Percentiles rank a stretch among this genome's conserved stretches.
Conservation (phyloP, 2,888 invertebrate species). For the Cacoxenus indagator region DNA sequence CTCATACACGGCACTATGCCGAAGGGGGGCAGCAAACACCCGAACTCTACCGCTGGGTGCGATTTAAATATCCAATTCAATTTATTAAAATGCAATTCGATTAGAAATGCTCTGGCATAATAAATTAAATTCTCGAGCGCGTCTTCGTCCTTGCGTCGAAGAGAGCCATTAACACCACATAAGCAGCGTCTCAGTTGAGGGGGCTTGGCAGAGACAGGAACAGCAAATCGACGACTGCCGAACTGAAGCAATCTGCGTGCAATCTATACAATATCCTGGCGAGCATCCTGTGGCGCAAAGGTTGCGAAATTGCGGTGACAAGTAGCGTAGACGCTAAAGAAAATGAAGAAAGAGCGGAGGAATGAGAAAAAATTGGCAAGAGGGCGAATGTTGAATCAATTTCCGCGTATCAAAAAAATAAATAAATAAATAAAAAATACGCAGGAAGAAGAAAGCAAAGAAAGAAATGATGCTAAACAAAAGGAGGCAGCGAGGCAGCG, state of each 20-base stretch:
- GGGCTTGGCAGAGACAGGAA: neutral
- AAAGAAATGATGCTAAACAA: neutral
- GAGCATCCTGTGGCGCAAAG: conserved; percentile 48
- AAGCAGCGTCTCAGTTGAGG: conserved; percentile 28
- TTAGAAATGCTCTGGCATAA: conserved; percentile 67
- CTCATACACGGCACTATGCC: conserved; percentile 17
- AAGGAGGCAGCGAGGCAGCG: conserved; percentile 31
- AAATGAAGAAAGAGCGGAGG: conserved; percentile 43
- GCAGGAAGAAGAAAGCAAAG: too few species aligned
- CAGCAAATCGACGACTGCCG: conserved; percentile 39
- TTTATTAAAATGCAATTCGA: conserved; percentile 69
- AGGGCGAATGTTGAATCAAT: conserved; percentile 42
- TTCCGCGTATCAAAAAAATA: conserved; percentile 29
- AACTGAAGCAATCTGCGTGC: conserved; percentile 20
- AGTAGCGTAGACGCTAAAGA: conserved; percentile 39
- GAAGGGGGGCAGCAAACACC: conserved; percentile 47
- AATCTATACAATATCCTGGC: conserved; percentile 41
- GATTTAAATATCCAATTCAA: conserved; percentile 64
- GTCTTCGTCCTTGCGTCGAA: conserved; percentile 25
- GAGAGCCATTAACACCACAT: conserved; percentile 59
- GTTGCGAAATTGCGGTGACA: conserved; percentile 53
- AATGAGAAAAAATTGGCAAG: conserved; percentile 38
- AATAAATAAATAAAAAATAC: neutral
- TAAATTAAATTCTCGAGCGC: conserved; percentile 65
- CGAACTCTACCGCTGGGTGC: conserved; percentile 33